A percentile compares a stretch with the other conserved stretches of the same genome.
phyloP scores from a whole-genome alignment of 2,888 invertebrate species.

The Brenthis hecate region DNA sequence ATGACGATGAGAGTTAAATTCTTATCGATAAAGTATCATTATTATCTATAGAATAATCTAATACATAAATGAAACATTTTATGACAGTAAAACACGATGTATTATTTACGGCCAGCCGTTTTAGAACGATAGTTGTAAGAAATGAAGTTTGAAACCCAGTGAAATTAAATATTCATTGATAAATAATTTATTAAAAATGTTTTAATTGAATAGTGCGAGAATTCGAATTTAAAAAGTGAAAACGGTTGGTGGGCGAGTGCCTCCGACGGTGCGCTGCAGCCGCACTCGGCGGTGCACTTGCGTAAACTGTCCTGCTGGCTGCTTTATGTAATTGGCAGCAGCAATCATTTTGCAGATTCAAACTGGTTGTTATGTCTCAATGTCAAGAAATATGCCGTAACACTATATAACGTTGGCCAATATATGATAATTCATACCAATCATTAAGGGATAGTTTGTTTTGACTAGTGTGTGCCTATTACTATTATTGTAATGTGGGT shows the following conservation, averaged over 20 bases:
- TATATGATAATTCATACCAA: not conserved
- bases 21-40: conserved; percentile 55
- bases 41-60: conserved; percentile 44
- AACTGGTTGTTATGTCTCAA: conserved; percentile 50
- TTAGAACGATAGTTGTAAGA: not conserved
- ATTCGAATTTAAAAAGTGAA: conserved; percentile 28
- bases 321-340: conserved; percentile 60
- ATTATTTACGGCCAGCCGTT: not conserved
- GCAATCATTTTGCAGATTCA: conserved; percentile 54
- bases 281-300: conserved; percentile 52
- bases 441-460: not conserved
- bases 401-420: conserved; percentile 14
- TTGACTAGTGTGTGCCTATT: too few relatives aligned
- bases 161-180: conserved; percentile 3
- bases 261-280: conserved; percentile 37
- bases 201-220: conserved; percentile 10
- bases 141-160: not conserved
- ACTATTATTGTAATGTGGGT: too few relatives aligned
- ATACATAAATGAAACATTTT: conserved; percentile 9
- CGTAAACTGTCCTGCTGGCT: conserved; percentile 58
- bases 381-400: conserved; percentile 43
- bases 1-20: conserved; percentile 36
- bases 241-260: conserved; percentile 39
- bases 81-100: not conserved
- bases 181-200: conserved; percentile 11